phyloP scores from a whole-genome alignment of 1,140 invertebrate genomes.

The Apis florea region DNA sequence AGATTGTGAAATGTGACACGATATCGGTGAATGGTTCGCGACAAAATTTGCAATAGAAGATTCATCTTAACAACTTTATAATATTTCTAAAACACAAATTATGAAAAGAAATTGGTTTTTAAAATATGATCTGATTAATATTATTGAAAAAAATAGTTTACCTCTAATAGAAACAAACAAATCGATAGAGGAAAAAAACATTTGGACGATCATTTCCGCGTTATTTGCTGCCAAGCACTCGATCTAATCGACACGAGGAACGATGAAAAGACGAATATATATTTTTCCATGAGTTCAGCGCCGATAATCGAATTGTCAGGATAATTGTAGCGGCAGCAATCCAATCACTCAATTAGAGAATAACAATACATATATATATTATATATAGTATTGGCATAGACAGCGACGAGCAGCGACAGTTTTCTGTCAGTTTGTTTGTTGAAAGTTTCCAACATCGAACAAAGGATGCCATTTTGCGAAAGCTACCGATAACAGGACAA shows the following conservation, averaged over 20 bases:
- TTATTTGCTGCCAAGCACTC: not conserved
- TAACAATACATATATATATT: conserved; percentile 45
- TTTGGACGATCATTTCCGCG: not conserved
- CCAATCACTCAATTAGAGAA: conserved; percentile 59
- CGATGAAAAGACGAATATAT: conserved; percentile 5
- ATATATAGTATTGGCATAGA: not conserved
- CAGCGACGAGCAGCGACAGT: conserved; percentile 43
- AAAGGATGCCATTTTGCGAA: conserved; percentile 62
- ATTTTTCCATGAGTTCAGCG: not conserved
- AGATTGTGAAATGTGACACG: too few species aligned
- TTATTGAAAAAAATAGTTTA: too few species aligned
- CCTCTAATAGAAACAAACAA: too few species aligned
- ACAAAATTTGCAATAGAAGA: too few species aligned
- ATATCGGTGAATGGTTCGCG: too few species aligned
- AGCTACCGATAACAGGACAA: conserved; percentile 62
- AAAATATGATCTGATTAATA: too few species aligned
- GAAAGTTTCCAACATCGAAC: conserved; percentile 55
- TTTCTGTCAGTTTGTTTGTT: conserved; percentile 59
- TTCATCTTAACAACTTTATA: too few species aligned
- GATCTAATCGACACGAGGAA: not conserved
- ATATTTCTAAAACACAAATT: too few species aligned
- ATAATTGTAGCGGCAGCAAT: conserved; percentile 44
- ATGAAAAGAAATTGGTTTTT: too few species aligned
- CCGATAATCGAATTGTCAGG: conserved; percentile 32
- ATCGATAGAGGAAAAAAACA: too few species aligned